Evolutionary conservation across 2,797 vertebrate species (phyloP).

Genomic region (Coregonus ussuriensis): DNA sequence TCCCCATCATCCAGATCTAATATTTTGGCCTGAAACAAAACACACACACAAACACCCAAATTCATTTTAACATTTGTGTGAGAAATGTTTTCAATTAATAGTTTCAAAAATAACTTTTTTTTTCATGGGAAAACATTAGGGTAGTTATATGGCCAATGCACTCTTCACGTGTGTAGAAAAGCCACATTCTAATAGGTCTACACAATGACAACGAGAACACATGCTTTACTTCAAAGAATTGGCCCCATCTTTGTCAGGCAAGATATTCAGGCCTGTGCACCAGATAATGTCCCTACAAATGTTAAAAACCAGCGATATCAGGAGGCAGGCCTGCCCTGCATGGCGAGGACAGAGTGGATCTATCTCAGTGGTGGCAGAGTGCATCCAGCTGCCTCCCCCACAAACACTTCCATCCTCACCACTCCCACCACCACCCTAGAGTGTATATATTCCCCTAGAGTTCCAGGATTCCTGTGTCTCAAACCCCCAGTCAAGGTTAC

Average conservation of each 20-base stretch:
- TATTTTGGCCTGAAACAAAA: conserved; percentile 66
- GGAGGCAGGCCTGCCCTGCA: conserved; percentile 38
- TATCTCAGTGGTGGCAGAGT: conserved; percentile 67
- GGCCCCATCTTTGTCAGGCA: conserved; percentile 53
- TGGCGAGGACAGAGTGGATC: conserved; percentile 70
- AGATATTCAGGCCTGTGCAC: too few relatives aligned
- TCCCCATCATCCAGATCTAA: conserved; percentile 79
- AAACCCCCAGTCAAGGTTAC: conserved; percentile 72
- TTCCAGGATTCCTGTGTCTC: conserved; percentile 75
- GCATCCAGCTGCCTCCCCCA: conserved; percentile 66
- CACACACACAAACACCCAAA: conserved; percentile 18
- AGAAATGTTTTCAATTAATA: conserved; percentile 13
- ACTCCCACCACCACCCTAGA: too few relatives aligned
- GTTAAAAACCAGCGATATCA: conserved; percentile 62
- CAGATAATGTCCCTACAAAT: conserved; percentile 70
- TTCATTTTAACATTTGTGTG: too few relatives aligned
- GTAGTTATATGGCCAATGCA: too few relatives aligned
- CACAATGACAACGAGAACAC: conserved; percentile 45
- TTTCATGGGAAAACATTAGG: conserved; percentile 18
- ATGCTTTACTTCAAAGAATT: conserved; percentile 60
- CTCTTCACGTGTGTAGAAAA: too few relatives aligned
- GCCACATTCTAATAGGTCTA: too few relatives aligned
- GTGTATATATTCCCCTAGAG: too few relatives aligned
- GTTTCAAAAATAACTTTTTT: conserved; percentile 46
- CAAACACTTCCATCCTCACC: background rate